phyloP scores from a whole-genome alignment of 30 jellyfish, hydroid and myxozoan genomes.

The Morbakka virulenta region DNA sequence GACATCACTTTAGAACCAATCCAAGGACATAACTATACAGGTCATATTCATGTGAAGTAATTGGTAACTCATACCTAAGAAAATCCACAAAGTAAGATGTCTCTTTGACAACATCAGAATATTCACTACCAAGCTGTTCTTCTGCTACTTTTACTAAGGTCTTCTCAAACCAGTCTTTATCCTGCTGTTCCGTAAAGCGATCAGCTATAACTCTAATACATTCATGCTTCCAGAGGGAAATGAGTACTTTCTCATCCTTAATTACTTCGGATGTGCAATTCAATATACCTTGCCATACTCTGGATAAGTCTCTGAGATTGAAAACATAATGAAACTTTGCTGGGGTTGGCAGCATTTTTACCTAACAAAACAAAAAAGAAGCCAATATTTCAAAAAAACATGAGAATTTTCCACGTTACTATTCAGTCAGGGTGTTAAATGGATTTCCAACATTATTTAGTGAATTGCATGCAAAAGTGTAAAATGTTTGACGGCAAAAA shows the following conservation, averaged over 20 bases:
- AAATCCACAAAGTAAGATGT: slow-evolving; percentile 68
- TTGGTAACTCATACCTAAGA: slow-evolving; percentile 33
- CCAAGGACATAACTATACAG: too few species aligned
- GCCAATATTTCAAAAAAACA: too few species aligned
- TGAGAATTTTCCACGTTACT: too few species aligned
- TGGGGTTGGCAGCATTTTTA: slow-evolving; percentile 78
- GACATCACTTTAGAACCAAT: too few species aligned
- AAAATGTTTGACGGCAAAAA: too few species aligned
- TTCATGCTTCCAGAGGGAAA: slow-evolving; percentile 74
- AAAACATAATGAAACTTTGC: slow-evolving; percentile 72
- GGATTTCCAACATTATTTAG: too few species aligned
- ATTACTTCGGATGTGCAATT: slow-evolving; percentile 61
- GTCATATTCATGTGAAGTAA: too few species aligned
- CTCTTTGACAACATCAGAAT: slow-evolving; percentile 22
- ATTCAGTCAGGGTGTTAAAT: too few species aligned
- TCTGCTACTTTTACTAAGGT: slow-evolving; percentile 54
- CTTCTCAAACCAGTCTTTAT: slow-evolving; percentile 74
- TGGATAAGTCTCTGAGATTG: slow-evolving; percentile 74
- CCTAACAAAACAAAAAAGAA: slow-evolving; percentile 14
- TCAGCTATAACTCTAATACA: slow-evolving; percentile 70
- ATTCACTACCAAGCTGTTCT: slow-evolving; percentile 78
- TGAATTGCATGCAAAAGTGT: too few species aligned
- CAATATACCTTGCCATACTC: slow-evolving; percentile 87
- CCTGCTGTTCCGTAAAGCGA: slow-evolving; percentile 65
- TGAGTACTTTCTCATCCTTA: background rate